Evolutionary conservation across 2,888 invertebrate genomes (phyloP).

Genomic region (Lymantria dispar): DNA sequence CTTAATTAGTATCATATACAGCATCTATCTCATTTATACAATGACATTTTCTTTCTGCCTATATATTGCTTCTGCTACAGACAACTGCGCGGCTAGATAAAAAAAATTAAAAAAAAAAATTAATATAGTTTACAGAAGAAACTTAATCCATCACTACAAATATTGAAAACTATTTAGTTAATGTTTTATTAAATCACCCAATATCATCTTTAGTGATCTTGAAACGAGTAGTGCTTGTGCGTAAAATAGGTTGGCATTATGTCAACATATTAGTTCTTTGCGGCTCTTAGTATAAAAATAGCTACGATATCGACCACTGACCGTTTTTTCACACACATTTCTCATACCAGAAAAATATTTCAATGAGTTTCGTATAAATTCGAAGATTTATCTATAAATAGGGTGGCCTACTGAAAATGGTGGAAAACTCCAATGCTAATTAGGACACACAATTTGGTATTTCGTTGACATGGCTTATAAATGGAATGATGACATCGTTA

Average conservation of each 20-base stretch:
- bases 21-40: too few species aligned
- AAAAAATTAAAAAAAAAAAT: constrained; percentile 2
- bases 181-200: neutral
- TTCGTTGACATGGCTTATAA: too few species aligned
- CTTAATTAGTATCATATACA: too few species aligned
- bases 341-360: neutral
- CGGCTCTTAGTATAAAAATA: constrained; percentile 23
- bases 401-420: too few species aligned
- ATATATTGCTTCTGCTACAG: too few species aligned
- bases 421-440: too few species aligned
- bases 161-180: neutral
- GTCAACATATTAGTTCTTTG: constrained; percentile 31
- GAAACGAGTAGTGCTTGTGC: constrained; percentile 14
- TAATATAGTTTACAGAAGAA: too few species aligned
- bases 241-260: constrained; percentile 34
- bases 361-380: neutral
- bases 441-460: too few species aligned
- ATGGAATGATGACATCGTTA: too few species aligned
- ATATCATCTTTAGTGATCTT: neutral
- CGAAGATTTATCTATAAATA: neutral
- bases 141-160: neutral
- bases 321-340: constrained; percentile 1
- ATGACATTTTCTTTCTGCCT: too few species aligned
- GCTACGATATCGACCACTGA: constrained; percentile 18
- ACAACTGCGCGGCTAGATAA: too few species aligned